Evolutionary conservation across 2,888 invertebrate genomes (phyloP).

Genomic region (Macroteleia sp.): DNA sequence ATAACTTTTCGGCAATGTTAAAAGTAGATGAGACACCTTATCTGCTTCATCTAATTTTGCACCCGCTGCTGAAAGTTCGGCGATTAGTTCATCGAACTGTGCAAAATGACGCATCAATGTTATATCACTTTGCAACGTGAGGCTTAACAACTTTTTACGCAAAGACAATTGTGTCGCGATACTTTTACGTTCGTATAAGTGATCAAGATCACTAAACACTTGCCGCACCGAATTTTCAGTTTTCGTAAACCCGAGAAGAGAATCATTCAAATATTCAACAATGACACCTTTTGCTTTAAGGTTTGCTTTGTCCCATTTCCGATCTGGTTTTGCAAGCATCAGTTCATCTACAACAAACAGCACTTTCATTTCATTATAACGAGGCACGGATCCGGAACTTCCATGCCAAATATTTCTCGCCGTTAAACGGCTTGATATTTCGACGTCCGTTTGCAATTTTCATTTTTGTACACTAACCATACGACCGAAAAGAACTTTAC

Average conservation of each 20-base stretch:
- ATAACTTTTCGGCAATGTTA: too few relatives aligned
- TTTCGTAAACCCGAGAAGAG: background rate
- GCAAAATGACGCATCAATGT: background rate
- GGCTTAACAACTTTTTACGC: background rate
- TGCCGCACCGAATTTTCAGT: background rate
- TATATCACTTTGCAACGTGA: background rate
- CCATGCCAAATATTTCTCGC: background rate
- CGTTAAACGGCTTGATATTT: background rate
- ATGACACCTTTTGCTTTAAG: background rate
- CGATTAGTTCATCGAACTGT: background rate
- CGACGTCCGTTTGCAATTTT: background rate
- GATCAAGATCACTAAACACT: background rate
- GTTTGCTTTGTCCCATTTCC: background rate
- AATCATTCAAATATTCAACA: background rate
- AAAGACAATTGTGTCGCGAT: background rate
- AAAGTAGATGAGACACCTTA: too few relatives aligned
- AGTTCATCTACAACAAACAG: too few relatives aligned
- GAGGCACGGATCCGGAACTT: background rate
- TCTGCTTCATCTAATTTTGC: too few relatives aligned
- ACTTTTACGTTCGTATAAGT: background rate
- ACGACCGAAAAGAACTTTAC: too few relatives aligned
- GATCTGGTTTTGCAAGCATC: too few relatives aligned
- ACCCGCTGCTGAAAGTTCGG: too few relatives aligned
- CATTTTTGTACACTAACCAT: slow-evolving; percentile 4
- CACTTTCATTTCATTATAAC: too few relatives aligned